Base-by-base conservation (phyloP, 2,888 invertebrate species). In the Electrophaes corylata region DNA sequence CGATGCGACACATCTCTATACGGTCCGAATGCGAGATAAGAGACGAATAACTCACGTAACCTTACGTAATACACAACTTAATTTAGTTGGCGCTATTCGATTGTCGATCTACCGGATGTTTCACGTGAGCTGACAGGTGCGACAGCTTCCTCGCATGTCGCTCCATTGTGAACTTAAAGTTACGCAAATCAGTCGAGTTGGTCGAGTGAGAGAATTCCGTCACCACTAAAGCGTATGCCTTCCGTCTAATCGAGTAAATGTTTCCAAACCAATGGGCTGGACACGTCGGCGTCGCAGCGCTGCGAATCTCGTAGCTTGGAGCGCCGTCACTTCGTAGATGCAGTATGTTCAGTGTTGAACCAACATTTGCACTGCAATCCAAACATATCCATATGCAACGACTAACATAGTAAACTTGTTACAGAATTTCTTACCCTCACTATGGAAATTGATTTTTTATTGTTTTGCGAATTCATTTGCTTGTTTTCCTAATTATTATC, bases 191-290 rank as follows among this genome's bases (percentile, higher is more conserved):
- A 72, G 70, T 64, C 62, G 63, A 75, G 70, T 56, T 78, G 77
- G 73, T 73, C 76, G 76, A 76, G 73, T 73, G 71, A 69, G 75
- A 78, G 79, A 78, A 80, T 77, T 75, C 75, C 74, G 75, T 78
- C 79, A 76, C 82, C 81, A 75, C 80, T 84, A 86, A 85, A 85
- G 82, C 86, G 83, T 86, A 81, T 83, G 83, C 83, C 79, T 86
- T 86, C 83, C 80, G 78, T 84, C 81, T 86, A 87, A 88, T 86
- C 87, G 85, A 84, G 84, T 87, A 85, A 83, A 84, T 80, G 80
- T 85, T 88, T 88, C 87, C 83, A 73, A 75, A 62, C 75, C 88
- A 87, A 72, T 86, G 88, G 71, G 51, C 78, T 60, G 84, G 75
- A 85, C 78, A 81, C 77, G 81, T 84, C 82, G 81, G 33, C 79